These are phyloP conservation scores for Holacanthella duospinosa DNA, from an alignment of 2,888 invertebrate genomes.

Conservation along the genomic window DNA sequence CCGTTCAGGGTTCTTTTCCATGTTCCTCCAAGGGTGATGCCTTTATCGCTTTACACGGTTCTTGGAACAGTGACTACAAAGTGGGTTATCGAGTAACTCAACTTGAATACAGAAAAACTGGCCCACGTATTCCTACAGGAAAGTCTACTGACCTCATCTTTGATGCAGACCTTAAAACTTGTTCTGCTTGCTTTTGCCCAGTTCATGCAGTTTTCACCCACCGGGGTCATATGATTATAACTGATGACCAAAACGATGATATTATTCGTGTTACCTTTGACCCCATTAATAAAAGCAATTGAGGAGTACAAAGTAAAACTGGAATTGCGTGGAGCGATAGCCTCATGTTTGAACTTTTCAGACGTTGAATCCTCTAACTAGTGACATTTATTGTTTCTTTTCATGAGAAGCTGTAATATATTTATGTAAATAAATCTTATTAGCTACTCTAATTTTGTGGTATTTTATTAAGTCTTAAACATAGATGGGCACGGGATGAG, in stretches of 20 bases:
- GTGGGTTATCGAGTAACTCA: slow-evolving; percentile 25
- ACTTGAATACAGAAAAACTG: slow-evolving; percentile 15
- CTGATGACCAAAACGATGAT: slow-evolving; percentile 17
- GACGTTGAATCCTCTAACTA: too few species aligned
- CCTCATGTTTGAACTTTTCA: too few species aligned
- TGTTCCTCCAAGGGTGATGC: slow-evolving; percentile 26
- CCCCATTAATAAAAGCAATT: too few species aligned
- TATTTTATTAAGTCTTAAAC: too few species aligned
- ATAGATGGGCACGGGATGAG: too few species aligned
- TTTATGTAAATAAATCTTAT: too few species aligned
- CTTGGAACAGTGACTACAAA: slow-evolving; percentile 19
- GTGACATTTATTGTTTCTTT: too few species aligned
- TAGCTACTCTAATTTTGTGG: too few species aligned
- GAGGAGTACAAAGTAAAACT: too few species aligned
- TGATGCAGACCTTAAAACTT: slow-evolving; percentile 14
- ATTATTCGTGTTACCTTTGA: slow-evolving; percentile 22
- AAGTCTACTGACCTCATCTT: slow-evolving; percentile 20
- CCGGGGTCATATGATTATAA: slow-evolving; percentile 24
- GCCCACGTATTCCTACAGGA: slow-evolving; percentile 20
- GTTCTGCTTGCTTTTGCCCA: slow-evolving; percentile 23
- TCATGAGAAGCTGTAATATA: too few species aligned
- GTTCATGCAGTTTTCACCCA: slow-evolving; percentile 26
- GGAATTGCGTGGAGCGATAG: too few species aligned
- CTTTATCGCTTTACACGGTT: slow-evolving; percentile 29
- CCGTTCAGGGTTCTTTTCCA: slow-evolving; percentile 22